Evolutionary conservation across 2,113 vertebrate species (phyloP).

Genomic region (Nanger granti): DNA sequence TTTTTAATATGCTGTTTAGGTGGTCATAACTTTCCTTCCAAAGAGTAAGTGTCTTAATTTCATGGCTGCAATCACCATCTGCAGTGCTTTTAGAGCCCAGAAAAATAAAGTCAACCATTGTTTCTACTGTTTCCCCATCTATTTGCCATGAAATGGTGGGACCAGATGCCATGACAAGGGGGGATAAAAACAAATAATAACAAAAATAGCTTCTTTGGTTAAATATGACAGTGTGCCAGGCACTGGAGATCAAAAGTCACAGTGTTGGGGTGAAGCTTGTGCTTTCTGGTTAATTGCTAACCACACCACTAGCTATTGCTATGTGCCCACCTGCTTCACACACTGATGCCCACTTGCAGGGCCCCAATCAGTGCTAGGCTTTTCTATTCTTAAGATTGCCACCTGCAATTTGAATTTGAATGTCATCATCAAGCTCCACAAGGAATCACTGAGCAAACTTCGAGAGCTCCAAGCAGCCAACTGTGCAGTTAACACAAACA

Average conservation of each 20-base stretch:
- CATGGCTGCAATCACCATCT: too few species aligned
- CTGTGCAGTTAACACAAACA: background rate
- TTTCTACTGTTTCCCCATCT: too few species aligned
- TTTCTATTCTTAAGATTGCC: background rate
- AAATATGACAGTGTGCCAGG: background rate
- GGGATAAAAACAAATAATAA: background rate
- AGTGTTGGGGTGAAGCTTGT: background rate
- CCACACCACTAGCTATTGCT: background rate
- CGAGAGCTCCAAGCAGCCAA: background rate
- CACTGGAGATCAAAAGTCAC: background rate
- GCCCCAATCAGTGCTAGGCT: background rate
- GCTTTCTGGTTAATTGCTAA: background rate
- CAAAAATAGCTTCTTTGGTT: background rate
- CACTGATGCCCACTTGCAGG: background rate
- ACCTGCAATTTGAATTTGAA: background rate
- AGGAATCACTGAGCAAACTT: background rate
- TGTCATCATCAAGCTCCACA: background rate
- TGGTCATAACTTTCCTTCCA: too few species aligned
- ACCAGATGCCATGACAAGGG: background rate
- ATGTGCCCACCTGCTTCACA: background rate
- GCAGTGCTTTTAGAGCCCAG: too few species aligned
- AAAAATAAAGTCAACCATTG: too few species aligned
- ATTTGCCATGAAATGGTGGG: too few species aligned
- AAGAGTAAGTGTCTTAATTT: too few species aligned
- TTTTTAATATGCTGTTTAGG: too few species aligned